phyloP scores from a whole-genome alignment of 2,888 invertebrate genomes.

The Pantelozetes paolii region DNA sequence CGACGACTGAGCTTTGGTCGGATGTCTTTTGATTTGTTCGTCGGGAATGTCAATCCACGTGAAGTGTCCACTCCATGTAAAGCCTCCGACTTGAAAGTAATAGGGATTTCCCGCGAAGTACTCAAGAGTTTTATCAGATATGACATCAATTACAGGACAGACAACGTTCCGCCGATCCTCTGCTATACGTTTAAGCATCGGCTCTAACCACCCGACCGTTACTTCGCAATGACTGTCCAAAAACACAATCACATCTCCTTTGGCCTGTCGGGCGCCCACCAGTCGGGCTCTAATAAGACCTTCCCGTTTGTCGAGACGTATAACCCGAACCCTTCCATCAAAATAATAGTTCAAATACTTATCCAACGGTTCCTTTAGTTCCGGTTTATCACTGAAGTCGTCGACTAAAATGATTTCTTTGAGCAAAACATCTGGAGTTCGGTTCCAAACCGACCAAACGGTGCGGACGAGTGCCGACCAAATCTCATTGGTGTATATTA shows the following conservation, averaged over 20 bases:
- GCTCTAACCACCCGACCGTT: constrained; percentile 64
- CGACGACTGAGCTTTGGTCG: constrained; percentile 51
- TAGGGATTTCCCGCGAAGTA: constrained; percentile 61
- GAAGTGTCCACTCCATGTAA: constrained; percentile 85
- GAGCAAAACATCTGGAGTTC: constrained; percentile 65
- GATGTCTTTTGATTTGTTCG: constrained; percentile 29
- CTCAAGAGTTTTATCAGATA: constrained; percentile 72
- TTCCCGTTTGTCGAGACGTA: constrained; percentile 69
- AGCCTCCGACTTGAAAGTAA: constrained; percentile 67
- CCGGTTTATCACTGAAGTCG: constrained; percentile 76
- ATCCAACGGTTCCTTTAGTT: constrained; percentile 57
- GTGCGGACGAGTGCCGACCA: constrained; percentile 78
- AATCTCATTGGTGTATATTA: constrained; percentile 84
- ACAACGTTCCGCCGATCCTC: constrained; percentile 72
- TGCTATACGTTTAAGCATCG: constrained; percentile 77
- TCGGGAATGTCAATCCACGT: constrained; percentile 79
- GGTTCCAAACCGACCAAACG: constrained; percentile 80
- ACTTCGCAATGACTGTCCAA: constrained; percentile 89
- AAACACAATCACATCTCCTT: constrained; percentile 75
- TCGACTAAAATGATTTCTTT: constrained; percentile 93
- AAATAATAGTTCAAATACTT: constrained; percentile 65
- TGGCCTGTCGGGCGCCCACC: constrained; percentile 76
- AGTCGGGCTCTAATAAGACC: constrained; percentile 86
- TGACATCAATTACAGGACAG: constrained; percentile 92
- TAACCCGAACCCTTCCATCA: constrained; percentile 63